A percentile compares a stretch with the other conserved stretches of the same genome.
These are phyloP conservation scores for Cosmopolites sordidus DNA, from an alignment of 2,888 invertebrate genomes.

Conservation along the genomic window DNA sequence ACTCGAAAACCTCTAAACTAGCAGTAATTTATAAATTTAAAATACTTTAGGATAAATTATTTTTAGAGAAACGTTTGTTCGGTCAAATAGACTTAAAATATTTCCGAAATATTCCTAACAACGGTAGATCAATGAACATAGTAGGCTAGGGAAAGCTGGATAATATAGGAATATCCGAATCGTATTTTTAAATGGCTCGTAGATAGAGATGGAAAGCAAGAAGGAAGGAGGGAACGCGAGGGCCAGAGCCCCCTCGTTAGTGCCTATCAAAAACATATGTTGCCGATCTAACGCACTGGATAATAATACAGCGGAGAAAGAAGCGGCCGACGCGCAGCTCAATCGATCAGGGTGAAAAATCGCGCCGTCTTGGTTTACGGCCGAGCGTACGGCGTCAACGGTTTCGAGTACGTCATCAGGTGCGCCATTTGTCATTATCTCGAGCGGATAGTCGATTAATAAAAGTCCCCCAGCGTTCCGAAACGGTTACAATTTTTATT, in stretches of 20 bases:
- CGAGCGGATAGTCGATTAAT: no score
- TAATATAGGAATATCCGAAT: slow-evolving; percentile 21
- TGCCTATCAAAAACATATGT: slow-evolving; percentile 49
- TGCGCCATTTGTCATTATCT: no score
- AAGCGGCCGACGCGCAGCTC: neutral
- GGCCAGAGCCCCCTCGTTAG: slow-evolving; percentile 44
- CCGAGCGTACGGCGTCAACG: no score
- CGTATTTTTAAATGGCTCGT: slow-evolving; percentile 16
- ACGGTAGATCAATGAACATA: neutral
- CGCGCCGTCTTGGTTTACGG: neutral
- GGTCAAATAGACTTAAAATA: no score
- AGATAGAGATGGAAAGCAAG: slow-evolving; percentile 19
- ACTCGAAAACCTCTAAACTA: no score
- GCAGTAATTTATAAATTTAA: no score
- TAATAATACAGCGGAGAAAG: slow-evolving; percentile 35
- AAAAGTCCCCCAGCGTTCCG: no score
- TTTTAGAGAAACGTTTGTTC: no score
- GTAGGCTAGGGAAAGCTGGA: neutral
- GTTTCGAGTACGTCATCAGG: no score
- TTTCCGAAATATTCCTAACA: no score
- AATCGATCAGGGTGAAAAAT: slow-evolving; percentile 2
- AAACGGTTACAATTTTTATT: no score
- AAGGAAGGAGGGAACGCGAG: slow-evolving; percentile 3
- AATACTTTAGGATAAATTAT: no score
- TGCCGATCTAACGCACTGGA: slow-evolving; percentile 47